These are phyloP conservation scores for Spodoptera litura DNA, from an alignment of 1,140 invertebrate genomes.

Conservation along the genomic window DNA sequence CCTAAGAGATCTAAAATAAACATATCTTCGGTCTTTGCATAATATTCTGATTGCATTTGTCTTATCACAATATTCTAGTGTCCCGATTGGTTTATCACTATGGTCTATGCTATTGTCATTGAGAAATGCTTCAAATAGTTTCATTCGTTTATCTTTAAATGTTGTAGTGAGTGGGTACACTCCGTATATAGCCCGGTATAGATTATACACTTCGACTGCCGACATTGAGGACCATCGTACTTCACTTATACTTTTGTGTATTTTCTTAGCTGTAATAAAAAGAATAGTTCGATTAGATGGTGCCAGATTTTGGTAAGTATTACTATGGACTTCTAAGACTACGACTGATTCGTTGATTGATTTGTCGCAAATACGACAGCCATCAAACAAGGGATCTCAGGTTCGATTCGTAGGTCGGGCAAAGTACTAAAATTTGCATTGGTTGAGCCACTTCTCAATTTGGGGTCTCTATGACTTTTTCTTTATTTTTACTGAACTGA, in stretches of 20 bases:
- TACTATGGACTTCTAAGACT: background rate
- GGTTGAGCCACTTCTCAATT: too few species aligned
- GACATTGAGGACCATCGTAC: constrained; percentile 89
- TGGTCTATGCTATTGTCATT: constrained; percentile 51
- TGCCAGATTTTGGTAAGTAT: background rate
- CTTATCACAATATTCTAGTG: constrained; percentile 84
- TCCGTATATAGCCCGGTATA: constrained; percentile 89
- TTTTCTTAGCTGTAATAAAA: constrained; percentile 90
- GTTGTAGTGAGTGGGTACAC: constrained; percentile 88
- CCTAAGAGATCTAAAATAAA: constrained; percentile 87
- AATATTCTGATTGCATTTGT: constrained; percentile 86
- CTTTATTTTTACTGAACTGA: too few species aligned
- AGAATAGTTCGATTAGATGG: background rate
- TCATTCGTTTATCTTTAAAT: constrained; percentile 87
- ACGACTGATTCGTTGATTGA: background rate
- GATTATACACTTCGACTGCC: constrained; percentile 88
- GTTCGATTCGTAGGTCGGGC: too few species aligned
- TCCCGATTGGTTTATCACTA: constrained; percentile 75
- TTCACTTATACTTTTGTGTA: constrained; percentile 87
- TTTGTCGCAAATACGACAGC: too few species aligned
- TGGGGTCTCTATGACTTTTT: too few species aligned
- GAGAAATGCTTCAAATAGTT: constrained; percentile 87
- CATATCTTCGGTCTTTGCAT: constrained; percentile 87
- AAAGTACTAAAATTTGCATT: too few species aligned
- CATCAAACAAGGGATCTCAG: too few species aligned